phyloP scores from a whole-genome alignment of 2,113 vertebrate species.

The Cyprinodon tularosa region DNA sequence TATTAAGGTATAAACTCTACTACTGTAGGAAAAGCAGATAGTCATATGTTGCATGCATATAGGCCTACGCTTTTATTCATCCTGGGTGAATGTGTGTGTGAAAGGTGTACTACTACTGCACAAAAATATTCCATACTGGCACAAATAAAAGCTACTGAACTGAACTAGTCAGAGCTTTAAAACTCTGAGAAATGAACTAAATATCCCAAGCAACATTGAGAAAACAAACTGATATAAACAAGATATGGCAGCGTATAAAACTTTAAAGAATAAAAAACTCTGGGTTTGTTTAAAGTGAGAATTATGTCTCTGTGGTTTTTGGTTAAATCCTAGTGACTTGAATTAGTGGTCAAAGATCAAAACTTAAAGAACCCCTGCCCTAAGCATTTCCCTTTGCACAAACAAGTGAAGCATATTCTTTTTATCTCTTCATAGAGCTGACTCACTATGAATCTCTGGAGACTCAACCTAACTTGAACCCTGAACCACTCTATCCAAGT shows the following conservation, averaged over 20 bases:
- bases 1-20: too few relatives aligned
- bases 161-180: too few relatives aligned
- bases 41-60: too few relatives aligned
- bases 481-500: neutral
- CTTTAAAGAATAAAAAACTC: neutral
- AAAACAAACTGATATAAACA: neutral
- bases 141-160: too few relatives aligned
- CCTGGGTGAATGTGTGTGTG: too few relatives aligned
- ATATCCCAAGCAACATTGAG: too few relatives aligned
- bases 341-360: neutral
- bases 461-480: neutral
- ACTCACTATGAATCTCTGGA: neutral
- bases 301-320: neutral
- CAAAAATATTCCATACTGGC: too few relatives aligned
- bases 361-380: neutral
- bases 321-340: neutral
- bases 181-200: too few relatives aligned
- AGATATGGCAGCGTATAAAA: neutral
- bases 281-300: slow-evolving; percentile 9
- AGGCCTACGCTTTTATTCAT: too few relatives aligned
- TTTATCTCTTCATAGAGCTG: slow-evolving; percentile 3
- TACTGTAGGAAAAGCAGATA: too few relatives aligned
- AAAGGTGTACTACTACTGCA: too few relatives aligned
- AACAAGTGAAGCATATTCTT: neutral
- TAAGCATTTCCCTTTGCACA: neutral